Base-by-base conservation (phyloP, 1,140 invertebrate species). In the Trichonephila clavipes region DNA sequence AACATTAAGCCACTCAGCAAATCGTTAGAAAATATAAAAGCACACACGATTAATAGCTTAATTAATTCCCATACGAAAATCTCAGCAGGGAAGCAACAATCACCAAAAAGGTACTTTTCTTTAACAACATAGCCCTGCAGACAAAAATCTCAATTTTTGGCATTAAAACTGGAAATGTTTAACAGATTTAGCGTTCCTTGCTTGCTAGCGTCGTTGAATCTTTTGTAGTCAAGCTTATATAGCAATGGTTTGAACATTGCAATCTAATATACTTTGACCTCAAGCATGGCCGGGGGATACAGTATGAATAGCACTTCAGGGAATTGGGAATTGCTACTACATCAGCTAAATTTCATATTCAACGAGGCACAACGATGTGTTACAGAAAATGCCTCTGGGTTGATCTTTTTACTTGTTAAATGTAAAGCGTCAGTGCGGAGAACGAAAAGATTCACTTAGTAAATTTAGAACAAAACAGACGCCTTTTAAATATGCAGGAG, bases 221-320 rank as follows among this genome's bases (percentile, higher is more conserved):
- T 83, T 59, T 83, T 58, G 82, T 59, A 83, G 44, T 6, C n/a
- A 83, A 19, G 51, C 72, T 28, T 34, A n/a, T n/a, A n/a, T n/a
- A 77, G 72, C 5, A 51, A 51, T 51, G 72, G 72, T n/a, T 83
- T 58, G 51, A 88, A 40, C 40, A 12, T 21, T n/a, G 59, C 83
- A 34, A 40, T 64, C 59, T 64, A 88, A 88, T 64, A 88, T 40
- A 61, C 86, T 88, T 88, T 88, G 86, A 64, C 86, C 86, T 40
- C 28, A 88, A 64, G 86, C 86, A 24, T 21, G n/a, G 51, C 51
- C 40, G 66, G 66, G 14, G 40, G 61, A 18, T 66, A 40, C 86
- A 62, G 21, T 21, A 24, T 66, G 86, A 88, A 64, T 40, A 58
- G 61, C 86, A 88, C 86, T 62, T 64, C 51, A 40, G 86, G 34